Evolutionary conservation across 2,888 invertebrate genomes (phyloP).

Genomic region (Agrochola lota): DNA sequence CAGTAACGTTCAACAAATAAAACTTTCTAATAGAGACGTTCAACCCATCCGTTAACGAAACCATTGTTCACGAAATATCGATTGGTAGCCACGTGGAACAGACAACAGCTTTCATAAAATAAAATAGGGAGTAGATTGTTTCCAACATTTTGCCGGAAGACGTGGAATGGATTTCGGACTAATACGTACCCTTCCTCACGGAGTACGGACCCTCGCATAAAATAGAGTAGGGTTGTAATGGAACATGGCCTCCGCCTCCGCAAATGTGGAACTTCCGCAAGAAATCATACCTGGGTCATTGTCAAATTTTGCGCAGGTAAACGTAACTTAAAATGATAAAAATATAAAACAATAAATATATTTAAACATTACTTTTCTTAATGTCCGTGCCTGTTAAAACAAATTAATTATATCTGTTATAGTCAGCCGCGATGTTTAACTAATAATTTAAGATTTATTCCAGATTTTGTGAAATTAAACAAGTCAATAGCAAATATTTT

Average conservation of each 20-base stretch:
- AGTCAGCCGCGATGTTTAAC: too few species aligned
- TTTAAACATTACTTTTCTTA: too few species aligned
- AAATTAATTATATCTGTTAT: too few species aligned
- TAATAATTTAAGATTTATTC: too few species aligned
- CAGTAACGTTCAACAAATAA: slow-evolving; percentile 31
- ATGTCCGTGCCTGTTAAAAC: too few species aligned
- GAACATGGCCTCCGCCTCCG: background rate
- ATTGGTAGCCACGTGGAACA: slow-evolving; percentile 66
- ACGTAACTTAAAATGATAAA: too few species aligned
- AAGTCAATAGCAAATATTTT: too few species aligned
- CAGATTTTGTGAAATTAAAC: too few species aligned
- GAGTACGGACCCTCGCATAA: slow-evolving; percentile 81
- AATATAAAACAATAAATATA: too few species aligned
- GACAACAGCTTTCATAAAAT: slow-evolving; percentile 82
- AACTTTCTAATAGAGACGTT: slow-evolving; percentile 54
- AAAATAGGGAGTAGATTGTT: slow-evolving; percentile 85
- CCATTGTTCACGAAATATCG: slow-evolving; percentile 70
- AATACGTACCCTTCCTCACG: slow-evolving; percentile 80
- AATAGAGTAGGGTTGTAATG: slow-evolving; percentile 74
- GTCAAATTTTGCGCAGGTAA: too few species aligned
- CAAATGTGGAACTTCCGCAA: background rate
- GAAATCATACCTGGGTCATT: too few species aligned
- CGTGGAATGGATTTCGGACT: slow-evolving; percentile 86
- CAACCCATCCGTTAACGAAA: slow-evolving; percentile 47
- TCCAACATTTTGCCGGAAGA: slow-evolving; percentile 84